Evolutionary conservation across 2,113 vertebrate genomes (phyloP), one percentile per base, ranked within the genome.

Genomic region (Onychostruthus taczanowskii): DNA sequence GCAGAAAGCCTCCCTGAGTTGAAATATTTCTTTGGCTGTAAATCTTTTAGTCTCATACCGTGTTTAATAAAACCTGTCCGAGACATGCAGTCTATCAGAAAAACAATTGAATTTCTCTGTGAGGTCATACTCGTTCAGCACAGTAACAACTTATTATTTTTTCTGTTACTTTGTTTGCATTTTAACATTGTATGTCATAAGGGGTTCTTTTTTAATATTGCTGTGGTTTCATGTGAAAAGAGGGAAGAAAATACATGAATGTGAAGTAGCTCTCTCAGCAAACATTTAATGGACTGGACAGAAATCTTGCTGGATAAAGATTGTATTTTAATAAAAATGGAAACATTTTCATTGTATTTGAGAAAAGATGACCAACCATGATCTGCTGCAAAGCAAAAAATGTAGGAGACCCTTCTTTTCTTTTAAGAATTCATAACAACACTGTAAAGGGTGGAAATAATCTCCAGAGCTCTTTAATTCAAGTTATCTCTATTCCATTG

Each of bases 21-120:
- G 30, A 93, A 92, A 33, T 90, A 55, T 55, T 92, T 84, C 21
- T 72, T 95, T 66, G 87, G 47, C 55, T 78, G 27, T 93, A 91
- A 84, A 84, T 78, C 41, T 85, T 78, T 43, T 20, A 55, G 81
- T 81, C 50, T 87, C 28, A 27, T 27, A 39, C 53, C 33, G 43
- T 30, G 61, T 67, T 84, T 73, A 75, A 39, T 33, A 21, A 80
- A 92, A 87, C 85, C 69, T 93, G 74, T 75, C 78, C 22, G 19
- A 85, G 72, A 16, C 63, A 72, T 49, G 50, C 67, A 86, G 20
- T 88, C 31, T 91, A 30, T 93, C 66, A 64, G 81, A 47, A 95
- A 73, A 91, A 49, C 70, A 89, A 84, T 47, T 33, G 2, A 0
- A 43, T 94, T 90, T 85, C 67, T 80, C 21, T 46, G 28, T 66